Base-by-base conservation (phyloP, 1,140 invertebrate genomes). In the Gonioctena quinquepunctata region DNA sequence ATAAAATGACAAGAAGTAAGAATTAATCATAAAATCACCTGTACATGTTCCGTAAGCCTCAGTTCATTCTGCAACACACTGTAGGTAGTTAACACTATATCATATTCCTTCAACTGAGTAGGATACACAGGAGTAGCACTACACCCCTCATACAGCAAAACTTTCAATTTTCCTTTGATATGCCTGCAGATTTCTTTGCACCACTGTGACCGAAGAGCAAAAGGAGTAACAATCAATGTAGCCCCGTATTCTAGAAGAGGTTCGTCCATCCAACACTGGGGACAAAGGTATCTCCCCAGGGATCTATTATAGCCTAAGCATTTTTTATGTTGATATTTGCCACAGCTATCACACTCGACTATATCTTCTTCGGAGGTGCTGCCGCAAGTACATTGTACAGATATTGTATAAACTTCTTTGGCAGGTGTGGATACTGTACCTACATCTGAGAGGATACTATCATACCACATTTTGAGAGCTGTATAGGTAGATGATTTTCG, bases 81-180 rank as follows among this genome's bases (percentile, higher is more conserved):
- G 76, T 94, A 94, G 2, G 92, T 91, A 0, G 91, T 92, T 6
- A 94, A 84, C 0, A 94, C 89, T 67, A 94, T 86, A 78, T 94
- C 92, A 76, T 91, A 90, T n/a, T 83, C 68, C 3, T 88, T 88
- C 27, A 94, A 82, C 27, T 85, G 82, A 18, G 80, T 79, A 4
- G 93, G 93, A 80, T 91, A 91, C 16, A 91, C 83, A 81, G 89
- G 93, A 23, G 87, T 85, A 48, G 86, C 83, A 6, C 84, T 82
- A 7, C 84, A 78, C 8, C 89, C 84, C 13, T 83, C 78, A 74
- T 91, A 91, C 60, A 88, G 82, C 33, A 90, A 81, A 8, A 92
- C 86, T 77, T 84, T 87, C 8, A 91, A 78, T 25, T 79, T 71
- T 26, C 85, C 79, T 22, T 85, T 82, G 8, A 93, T 83, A 79